Base-by-base conservation (phyloP, 2,113 vertebrate genomes). In the Malurus melanocephalus region DNA sequence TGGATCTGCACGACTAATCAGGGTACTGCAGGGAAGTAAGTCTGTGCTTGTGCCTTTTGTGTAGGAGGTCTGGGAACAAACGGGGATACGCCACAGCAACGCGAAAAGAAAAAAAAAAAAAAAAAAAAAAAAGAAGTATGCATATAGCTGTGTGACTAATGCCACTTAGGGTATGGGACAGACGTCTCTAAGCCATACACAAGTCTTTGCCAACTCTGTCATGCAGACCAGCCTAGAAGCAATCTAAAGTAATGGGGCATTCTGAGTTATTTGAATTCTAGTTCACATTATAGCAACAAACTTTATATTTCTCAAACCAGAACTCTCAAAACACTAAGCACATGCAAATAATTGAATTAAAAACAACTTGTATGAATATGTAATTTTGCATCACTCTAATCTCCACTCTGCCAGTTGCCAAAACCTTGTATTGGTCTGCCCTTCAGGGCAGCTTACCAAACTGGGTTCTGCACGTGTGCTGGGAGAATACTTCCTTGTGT, bases 21-120 rank as follows among this genome's bases (percentile, higher is more conserved):
- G 16, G 7, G 45, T 3, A 43, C 80, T 95, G 83, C 92, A 95
- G 93, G 87, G 94, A 97, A 96, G 79, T 57, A 20, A 42, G 16
- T 32, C 61, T 20, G 42, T 74, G 62, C 72, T 65, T 59, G 10
- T 72, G 64, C 38, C 42, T 87, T 73, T 35, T 76, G 80, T 28
- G 49, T 91, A 60, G 95, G 95, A 92, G 90, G 72, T 16, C 61
- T 5, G 42, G 67, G 68, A 61, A 48, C 45, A 45, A 79, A 71
- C 0, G 88, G 96, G 96, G 87, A 95, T 93, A 93, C 33, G 94
- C 95, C 94, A 73, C 28, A 65, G 68, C 28, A 48, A 4, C 1
- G 6, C 13, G n/a, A n/a, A n/a, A n/a, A n/a, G n/a, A n/a, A n/a
- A n/a, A n/a, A 38, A 51, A 24, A 59, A 33, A 38, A 51, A 24